Base-by-base conservation (phyloP, 2,888 invertebrate genomes). In the Thymelicus lineola region DNA sequence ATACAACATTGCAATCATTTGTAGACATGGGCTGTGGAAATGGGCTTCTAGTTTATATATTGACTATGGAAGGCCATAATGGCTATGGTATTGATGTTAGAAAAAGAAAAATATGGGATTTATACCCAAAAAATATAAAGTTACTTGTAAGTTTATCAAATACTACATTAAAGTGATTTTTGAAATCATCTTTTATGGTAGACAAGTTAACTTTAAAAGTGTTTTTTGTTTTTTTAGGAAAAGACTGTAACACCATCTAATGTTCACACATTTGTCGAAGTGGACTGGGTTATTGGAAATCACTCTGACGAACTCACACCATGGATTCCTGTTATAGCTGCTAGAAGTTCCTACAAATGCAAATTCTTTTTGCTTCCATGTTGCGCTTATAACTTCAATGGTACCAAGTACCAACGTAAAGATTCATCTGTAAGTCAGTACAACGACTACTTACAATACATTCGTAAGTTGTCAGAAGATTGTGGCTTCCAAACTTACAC, bases 241-340 rank as follows among this genome's bases (percentile, higher is more conserved):
- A 92, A 87, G 78, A 94, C 95, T 4, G 94, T 98, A 67, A 94
- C 95, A 71, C 97, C 97, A 61, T 96, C 96, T 10, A 95, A 96
- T 73, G 84, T 94, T 64, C 94, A 94, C 73, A 82, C 95, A 57
- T 97, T 97, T 80, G 95, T 96, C 9, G 95, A 96, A n/a, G 95
- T 94, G 38, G 97, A 98, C 82, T 99, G 99, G 98, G 91, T 99
- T 64, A 98, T 99, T 84, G 99, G 99, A 65, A 99, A 99, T 90
- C 99, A 99, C 93, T 98, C 99, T 14, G 99, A 99, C 94, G 99
- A 99, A 86, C 90, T 99, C n/a, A 99, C 99, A 9, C 99, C 99
- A 0, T 99, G 99, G 99, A 96, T 99, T 79, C 98, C 99, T 20
- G 96, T 99, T 0, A 96, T 99, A 78, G 97, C 99, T 36, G 96